Evolutionary conservation across 1,140 invertebrate genomes (phyloP), one percentile per base, ranked within the genome.

Genomic region (Lepeophtheirus salmonis): DNA sequence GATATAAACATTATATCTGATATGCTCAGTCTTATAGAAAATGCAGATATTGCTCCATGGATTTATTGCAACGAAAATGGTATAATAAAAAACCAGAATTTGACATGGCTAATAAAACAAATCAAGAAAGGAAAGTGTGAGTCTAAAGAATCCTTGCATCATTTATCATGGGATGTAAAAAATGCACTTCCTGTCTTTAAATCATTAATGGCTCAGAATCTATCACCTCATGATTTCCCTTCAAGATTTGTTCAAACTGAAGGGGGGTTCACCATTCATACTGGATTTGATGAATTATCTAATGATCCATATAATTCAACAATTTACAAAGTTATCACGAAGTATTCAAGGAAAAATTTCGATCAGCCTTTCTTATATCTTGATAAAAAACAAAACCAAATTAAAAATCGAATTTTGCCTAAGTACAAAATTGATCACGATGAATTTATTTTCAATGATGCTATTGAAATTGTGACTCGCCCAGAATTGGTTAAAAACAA

Each of bases 81-180:
- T 16, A 20, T 23, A 14, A 24, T 21, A n/a, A 54, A 21, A 16
- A n/a, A 18, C 2, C 20, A 54, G 4, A 23, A 20, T 1, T 13
- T 54, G 17, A 24, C 20, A n/a, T 21, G 18, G 3, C n/a, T 54
- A n/a, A 18, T 21, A n/a, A 24, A 20, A 20, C 18, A 54, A 20
- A 54, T 54, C 16, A 13, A 54, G 17, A 20, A n/a, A 21, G 3
- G 17, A 18, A 54, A 17, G 3, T 54, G 52, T 13, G 30, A 41
- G 30, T 23, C 52, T 23, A n/a, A n/a, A 23, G 52, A 54, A 2
- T 20, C 23, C 3, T n/a, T 54, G 2, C n/a, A 54, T 12, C 52
- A 54, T 20, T 20, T 54, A 24, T 14, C 52, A 18, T 54, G 52
- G 52, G 52, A 54, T 24, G 18, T 23, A 3, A 54, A 54, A 54